Base-by-base conservation (phyloP, 2,113 vertebrate genomes). In the Trochalopteron elliotii region DNA sequence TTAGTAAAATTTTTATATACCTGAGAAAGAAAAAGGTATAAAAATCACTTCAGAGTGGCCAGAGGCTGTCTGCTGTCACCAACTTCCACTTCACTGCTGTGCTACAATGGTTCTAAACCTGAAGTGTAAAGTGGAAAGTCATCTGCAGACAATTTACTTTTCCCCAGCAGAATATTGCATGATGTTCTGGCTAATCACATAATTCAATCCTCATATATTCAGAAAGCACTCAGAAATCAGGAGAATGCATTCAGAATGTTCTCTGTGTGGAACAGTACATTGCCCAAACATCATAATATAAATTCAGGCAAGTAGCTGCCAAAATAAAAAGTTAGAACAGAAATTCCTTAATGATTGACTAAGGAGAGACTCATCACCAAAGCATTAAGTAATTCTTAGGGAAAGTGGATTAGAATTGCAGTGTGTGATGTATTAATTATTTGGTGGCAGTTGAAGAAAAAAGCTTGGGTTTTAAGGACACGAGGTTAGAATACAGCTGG, bases 321-420 rank as follows among this genome's bases (percentile, higher is more conserved):
- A 96, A 74, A 96, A 81, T 3, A 16, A 86, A 87, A 95, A 96
- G 59, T 60, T 23, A 86, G 47, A 61, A 59, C 68, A 95, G 81
- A 63, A 88, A 97, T 96, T 96, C 95, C 95, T 90, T 44, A 42
- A 56, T 67, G 81, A 83, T 56, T 70, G 35, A 55, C 90, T 88
- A 95, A 95, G 50, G 61, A 27, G 72, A 90, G 90, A 70, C 33
- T 86, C 83, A 77, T 80, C 90, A 95, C 63, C 59, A 8, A 96
- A 68, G 52, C 3, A 96, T 92, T 86, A 80, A 90, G 71, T 59
- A 95, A 95, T 83, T 96, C 95, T 78, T 83, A 6, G 5, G 92
- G 93, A 94, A 78, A 40, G 44, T 49, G 76, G 90, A 56, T 63
- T 83, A 64, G 44, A 61, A 78, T 12, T 86, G 72, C 71, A 94